phyloP scores from a whole-genome alignment of 2,797 vertebrate genomes.

The Rhabdophis nuchalis region DNA sequence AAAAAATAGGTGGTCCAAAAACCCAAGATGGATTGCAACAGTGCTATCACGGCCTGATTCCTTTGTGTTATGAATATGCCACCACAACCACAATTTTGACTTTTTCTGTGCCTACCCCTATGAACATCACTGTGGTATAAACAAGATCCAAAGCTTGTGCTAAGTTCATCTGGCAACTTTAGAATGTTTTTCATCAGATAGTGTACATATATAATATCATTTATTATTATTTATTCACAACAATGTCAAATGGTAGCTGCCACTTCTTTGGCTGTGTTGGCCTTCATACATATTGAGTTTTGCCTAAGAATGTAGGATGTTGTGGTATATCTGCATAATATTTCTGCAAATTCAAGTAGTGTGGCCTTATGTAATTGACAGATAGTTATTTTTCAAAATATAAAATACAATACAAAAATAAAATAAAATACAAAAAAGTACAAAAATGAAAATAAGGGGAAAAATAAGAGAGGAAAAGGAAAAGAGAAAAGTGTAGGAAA shows the following conservation, averaged over 20 bases:
- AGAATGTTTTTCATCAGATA: background rate
- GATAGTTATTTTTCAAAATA: no score
- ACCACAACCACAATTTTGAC: background rate
- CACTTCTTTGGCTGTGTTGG: background rate
- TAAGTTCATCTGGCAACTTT: constrained; percentile 11
- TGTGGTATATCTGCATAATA: background rate
- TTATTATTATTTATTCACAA: background rate
- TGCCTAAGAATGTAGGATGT: background rate
- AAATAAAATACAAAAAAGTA: no score
- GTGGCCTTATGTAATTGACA: no score
- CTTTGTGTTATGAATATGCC: background rate
- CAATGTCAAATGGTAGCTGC: background rate
- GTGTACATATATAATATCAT: background rate
- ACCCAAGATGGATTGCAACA: background rate
- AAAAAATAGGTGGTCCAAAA: background rate
- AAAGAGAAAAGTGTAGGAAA: background rate
- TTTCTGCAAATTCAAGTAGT: no score
- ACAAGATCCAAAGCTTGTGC: constrained; percentile 6
- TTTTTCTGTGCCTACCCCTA: background rate
- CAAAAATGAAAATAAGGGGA: no score
- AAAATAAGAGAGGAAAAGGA: background rate
- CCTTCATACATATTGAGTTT: background rate
- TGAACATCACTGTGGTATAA: background rate
- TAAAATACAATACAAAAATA: no score
- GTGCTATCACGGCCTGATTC: background rate